Base-by-base conservation (phyloP, 1,140 invertebrate species). In the Drosophila trapezifrons region DNA sequence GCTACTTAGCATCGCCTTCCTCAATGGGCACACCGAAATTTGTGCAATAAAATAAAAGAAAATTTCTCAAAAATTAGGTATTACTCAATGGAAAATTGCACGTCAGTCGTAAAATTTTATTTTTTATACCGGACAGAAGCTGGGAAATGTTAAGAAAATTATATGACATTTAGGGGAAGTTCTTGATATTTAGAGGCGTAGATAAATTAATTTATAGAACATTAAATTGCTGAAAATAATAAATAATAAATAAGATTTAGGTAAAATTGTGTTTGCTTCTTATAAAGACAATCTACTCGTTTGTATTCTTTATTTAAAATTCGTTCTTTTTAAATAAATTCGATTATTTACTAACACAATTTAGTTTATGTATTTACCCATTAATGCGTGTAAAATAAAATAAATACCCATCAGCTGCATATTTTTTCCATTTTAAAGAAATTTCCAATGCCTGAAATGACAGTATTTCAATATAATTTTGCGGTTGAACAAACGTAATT, bases 1-100 rank as follows among this genome's bases (percentile, higher is more conserved):
- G 42, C 69, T 71, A 58, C 52, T 71, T 71, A 49, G 51, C 42
- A 57, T 40, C 25, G 42, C 25, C 49, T 69, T 56, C 18, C 49
- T 13, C 32, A 27, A 69, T 66, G 66, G 47, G 13, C 66, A 29
- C 32, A 56, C 45, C 63, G 25, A 57, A 56, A 57, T 70, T 70
- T 32, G 38, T 27, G 43, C 51, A 71, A 71, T 71, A 71, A 71
- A 52, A 52, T 52, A 10, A 20, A 37, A 17, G 17, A 52, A 35
- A 67, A 70, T 18, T 22, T 13, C 15, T 25, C 32, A 64, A 71
- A 71, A 70, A 71, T 71, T 71, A 70, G 67, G 51, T 38, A 71
- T 71, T 57, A 70, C 65, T 70, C 35, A 49, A 71, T 71, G 67
- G 35, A 71, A 71, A 71, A 71, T 70, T 71, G 42, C 35, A 37